Evolutionary conservation across 2,113 vertebrate species (phyloP).

Genomic region (Piliocolobus tephrosceles): DNA sequence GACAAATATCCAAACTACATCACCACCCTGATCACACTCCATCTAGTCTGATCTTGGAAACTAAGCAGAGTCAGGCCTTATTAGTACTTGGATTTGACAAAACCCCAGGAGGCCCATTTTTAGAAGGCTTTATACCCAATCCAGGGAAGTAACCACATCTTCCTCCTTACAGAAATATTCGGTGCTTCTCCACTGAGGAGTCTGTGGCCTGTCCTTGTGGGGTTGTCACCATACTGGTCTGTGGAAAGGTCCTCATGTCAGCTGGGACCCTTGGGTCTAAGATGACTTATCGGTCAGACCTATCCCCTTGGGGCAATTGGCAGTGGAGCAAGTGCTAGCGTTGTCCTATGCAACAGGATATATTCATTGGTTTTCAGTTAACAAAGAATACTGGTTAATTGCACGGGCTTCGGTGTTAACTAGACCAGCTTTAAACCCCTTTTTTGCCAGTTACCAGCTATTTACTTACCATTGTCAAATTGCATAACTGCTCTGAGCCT

Average conservation of each 20-base stretch:
- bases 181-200: not conserved
- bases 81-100: not conserved
- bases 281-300: not conserved
- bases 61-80: not conserved
- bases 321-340: not conserved
- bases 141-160: not conserved
- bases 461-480: not conserved
- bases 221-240: not conserved
- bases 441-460: not conserved
- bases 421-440: not conserved
- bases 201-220: not conserved
- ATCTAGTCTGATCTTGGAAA: not conserved
- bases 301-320: not conserved
- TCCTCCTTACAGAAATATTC: not conserved
- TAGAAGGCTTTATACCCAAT: not conserved
- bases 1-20: not conserved
- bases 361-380: not conserved
- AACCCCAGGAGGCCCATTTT: not conserved
- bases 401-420: not conserved
- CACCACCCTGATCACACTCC: not conserved
- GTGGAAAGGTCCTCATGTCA: not conserved
- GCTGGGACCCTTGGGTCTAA: not conserved
- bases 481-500: not conserved
- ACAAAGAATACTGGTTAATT: not conserved
- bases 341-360: not conserved